Evolutionary conservation across 23 tunicate species (phyloP).

Genomic region (Clavelina lepadiformis): DNA sequence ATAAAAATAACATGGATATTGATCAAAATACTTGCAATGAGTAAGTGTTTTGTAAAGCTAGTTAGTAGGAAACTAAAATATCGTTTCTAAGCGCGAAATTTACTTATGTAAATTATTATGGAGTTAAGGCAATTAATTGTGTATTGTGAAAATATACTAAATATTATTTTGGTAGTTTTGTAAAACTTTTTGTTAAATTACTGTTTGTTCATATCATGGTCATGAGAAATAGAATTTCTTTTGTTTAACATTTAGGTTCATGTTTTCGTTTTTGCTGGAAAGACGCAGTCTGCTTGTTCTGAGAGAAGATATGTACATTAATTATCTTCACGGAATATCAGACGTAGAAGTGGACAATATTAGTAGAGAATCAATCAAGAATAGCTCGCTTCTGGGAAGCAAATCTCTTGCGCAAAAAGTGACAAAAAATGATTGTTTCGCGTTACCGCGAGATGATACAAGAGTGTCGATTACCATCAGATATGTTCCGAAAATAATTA

Average conservation of each 20-base stretch:
- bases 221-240: not conserved
- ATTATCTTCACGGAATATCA: slow-evolving; percentile 54
- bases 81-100: too few relatives aligned
- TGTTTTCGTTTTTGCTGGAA: slow-evolving; percentile 48
- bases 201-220: too few relatives aligned
- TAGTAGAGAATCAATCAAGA: slow-evolving; percentile 11
- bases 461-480: slow-evolving; percentile 73
- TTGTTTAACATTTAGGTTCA: slow-evolving; percentile 25
- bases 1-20: slow-evolving; percentile 2
- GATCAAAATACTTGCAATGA: not conserved
- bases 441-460: slow-evolving; percentile 3
- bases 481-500: slow-evolving; percentile 55
- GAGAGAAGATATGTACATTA: slow-evolving; percentile 36
- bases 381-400: slow-evolving; percentile 25
- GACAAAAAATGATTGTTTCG: not conserved
- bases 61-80: too few relatives aligned
- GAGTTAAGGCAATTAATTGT: too few relatives aligned
- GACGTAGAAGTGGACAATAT: slow-evolving; percentile 25
- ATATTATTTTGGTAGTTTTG: too few relatives aligned
- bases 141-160: too few relatives aligned
- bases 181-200: too few relatives aligned
- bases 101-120: too few relatives aligned
- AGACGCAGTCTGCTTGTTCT: slow-evolving; percentile 54
- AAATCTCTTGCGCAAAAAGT: not conserved
- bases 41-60: not conserved